Evolutionary conservation across 2,113 vertebrate genomes (phyloP).

Genomic region (Crocuta crocuta): DNA sequence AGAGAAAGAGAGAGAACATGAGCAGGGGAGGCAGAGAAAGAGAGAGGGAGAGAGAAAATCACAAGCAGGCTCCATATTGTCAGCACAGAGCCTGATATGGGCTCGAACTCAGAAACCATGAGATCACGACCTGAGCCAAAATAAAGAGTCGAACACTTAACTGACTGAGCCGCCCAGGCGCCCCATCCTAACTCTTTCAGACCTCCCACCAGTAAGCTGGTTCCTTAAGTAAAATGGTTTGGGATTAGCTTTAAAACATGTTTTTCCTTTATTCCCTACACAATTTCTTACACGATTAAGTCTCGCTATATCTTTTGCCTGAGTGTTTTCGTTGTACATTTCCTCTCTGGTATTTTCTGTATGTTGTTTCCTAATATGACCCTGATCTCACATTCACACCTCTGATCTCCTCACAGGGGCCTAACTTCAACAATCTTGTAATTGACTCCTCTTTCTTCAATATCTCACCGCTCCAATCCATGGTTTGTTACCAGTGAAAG

Average conservation of each 20-base stretch:
- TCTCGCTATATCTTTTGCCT: neutral
- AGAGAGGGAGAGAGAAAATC: no score
- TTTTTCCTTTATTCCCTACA: neutral
- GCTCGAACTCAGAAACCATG: no score
- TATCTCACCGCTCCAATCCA: neutral
- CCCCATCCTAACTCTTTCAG: neutral
- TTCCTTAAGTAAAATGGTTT: neutral
- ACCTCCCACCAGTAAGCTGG: neutral
- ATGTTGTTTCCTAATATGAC: neutral
- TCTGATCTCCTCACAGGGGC: neutral
- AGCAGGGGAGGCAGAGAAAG: no score
- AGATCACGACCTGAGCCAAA: no score
- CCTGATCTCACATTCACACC: neutral
- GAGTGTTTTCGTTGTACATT: neutral
- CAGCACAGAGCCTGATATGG: no score
- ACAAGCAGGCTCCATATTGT: no score
- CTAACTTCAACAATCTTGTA: neutral
- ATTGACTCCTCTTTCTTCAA: neutral
- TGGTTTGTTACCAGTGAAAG: neutral
- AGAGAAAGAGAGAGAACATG: no score
- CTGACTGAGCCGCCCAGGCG: no score
- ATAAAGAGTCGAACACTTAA: no score
- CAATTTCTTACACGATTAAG: neutral
- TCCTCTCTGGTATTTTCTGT: neutral
- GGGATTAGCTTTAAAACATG: neutral